Percentiles rank a stretch among this genome's conserved stretches.
phyloP scores from a whole-genome alignment of 1,140 invertebrate species.

The Dermatophagoides farinae region DNA sequence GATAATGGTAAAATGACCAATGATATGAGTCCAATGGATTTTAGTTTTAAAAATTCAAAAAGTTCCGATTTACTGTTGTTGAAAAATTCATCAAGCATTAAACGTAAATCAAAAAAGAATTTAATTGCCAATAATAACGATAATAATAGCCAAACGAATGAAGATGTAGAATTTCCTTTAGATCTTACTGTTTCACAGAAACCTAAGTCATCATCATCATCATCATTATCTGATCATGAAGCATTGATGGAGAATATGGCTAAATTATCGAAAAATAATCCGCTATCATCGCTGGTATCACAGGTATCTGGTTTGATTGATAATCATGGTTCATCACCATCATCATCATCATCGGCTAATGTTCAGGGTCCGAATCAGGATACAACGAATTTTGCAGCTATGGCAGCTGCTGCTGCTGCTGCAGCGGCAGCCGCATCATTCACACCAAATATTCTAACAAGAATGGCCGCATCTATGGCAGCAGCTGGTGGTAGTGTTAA shows the following conservation, averaged over 20 bases:
- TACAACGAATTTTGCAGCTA: neutral
- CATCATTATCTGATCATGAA: neutral
- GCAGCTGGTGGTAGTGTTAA: neutral
- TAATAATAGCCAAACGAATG: neutral
- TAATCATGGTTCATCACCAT: too few relatives aligned
- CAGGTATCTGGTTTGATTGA: too few relatives aligned
- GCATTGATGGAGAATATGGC: neutral
- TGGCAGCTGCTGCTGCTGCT: constrained; percentile 3
- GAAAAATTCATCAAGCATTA: neutral
- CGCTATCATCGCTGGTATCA: neutral
- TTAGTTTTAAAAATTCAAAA: constrained; percentile 2
- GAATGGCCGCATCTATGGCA: neutral
- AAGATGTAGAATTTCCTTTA: neutral
- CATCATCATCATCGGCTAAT: neutral
- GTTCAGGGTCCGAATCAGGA: neutral
- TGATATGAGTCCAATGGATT: neutral
- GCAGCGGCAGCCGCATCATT: constrained; percentile 6
- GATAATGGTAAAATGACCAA: neutral
- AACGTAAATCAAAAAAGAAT: constrained; percentile 1
- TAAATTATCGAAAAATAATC: neutral
- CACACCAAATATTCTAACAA: neutral
- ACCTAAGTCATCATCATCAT: neutral
- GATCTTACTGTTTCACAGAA: neutral
- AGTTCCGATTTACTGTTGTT: neutral
- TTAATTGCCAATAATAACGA: neutral